These are phyloP conservation scores for Campylomormyrus numenius DNA, from an alignment of 2,113 vertebrate species.

Conservation along the genomic window DNA sequence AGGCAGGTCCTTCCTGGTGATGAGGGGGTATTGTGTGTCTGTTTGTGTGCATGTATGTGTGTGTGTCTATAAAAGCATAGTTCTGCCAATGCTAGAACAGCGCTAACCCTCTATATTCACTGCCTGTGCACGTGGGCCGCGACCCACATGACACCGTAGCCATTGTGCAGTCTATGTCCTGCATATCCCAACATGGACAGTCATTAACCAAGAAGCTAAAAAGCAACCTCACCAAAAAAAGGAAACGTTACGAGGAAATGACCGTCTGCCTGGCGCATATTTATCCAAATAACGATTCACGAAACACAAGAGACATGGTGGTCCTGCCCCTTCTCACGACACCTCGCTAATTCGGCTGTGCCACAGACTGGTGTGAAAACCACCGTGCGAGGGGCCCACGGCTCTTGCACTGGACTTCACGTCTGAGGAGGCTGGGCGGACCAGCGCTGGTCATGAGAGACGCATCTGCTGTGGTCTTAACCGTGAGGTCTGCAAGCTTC, in stretches of 20 bases:
- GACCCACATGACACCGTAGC: neutral
- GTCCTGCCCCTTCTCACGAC: neutral
- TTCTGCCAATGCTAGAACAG: neutral
- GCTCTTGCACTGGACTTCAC: neutral
- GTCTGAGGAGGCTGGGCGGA: too few relatives aligned
- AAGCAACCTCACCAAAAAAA: neutral
- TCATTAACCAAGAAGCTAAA: neutral
- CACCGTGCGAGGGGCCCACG: neutral
- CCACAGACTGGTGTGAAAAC: neutral
- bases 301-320: neutral
- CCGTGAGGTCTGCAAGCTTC: neutral
- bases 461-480: neutral
- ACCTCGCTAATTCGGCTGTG: neutral
- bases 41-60: neutral
- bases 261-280: neutral
- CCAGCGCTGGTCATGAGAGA: too few relatives aligned
- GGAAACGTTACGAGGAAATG: neutral
- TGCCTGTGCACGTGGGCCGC: neutral
- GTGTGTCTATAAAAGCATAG: neutral
- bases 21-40: neutral
- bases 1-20: neutral
- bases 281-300: neutral
- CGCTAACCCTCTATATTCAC: neutral
- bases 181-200: neutral
- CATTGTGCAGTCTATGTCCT: neutral